Evolutionary conservation across 2,888 invertebrate genomes (phyloP).

Genomic region (Tenthredo notha): DNA sequence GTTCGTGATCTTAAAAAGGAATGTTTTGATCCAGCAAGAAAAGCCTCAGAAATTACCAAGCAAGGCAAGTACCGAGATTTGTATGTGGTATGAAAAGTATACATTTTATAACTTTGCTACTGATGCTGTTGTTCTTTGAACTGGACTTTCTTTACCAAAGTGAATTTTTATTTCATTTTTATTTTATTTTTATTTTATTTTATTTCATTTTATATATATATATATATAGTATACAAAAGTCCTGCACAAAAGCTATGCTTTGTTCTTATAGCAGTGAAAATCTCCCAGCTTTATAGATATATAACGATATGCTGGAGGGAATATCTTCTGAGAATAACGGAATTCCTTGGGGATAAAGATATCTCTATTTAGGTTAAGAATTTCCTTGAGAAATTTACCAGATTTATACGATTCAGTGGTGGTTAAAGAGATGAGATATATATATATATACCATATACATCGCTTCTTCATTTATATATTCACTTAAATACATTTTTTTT

Average conservation of each 20-base stretch:
- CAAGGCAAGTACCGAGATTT: not conserved
- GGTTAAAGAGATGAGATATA: not conserved
- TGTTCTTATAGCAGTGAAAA: not conserved
- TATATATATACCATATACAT: not conserved
- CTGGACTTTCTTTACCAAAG: not conserved
- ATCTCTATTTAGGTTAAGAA: slow-evolving; percentile 37
- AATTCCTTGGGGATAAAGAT: slow-evolving; percentile 14
- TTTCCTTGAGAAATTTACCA: slow-evolving; percentile 6
- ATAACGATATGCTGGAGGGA: not conserved
- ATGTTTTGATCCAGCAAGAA: slow-evolving; percentile 42
- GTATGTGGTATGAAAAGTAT: not conserved
- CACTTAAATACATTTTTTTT: not conserved
- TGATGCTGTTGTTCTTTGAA: not conserved
- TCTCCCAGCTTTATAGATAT: not conserved
- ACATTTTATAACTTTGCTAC: not conserved
- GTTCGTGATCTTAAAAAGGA: slow-evolving; percentile 24
- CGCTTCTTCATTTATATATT: not conserved
- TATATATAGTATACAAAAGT: not conserved
- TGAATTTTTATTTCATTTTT: not conserved
- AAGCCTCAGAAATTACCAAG: slow-evolving; percentile 25
- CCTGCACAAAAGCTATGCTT: not conserved
- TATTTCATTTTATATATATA: not conserved
- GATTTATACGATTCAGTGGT: slow-evolving; percentile 8
- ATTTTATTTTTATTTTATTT: not conserved
- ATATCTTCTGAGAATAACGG: not conserved